A percentile compares a stretch with the other conserved stretches of the same genome.
phyloP scores from a whole-genome alignment of 2,797 vertebrate genomes.

The Steatocranus sp. region DNA sequence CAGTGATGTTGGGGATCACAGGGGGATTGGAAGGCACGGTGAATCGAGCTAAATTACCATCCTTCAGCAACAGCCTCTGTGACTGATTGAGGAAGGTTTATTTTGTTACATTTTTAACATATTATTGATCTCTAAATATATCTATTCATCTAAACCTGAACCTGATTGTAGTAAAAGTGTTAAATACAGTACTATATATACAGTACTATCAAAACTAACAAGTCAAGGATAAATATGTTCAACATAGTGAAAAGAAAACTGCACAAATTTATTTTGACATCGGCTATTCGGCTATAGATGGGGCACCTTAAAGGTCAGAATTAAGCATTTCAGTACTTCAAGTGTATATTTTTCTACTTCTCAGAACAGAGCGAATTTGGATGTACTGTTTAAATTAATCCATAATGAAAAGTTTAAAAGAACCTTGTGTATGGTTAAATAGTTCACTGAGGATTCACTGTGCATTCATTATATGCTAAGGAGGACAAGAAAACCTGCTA shows the following conservation, averaged over 20 bases:
- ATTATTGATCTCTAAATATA: neutral
- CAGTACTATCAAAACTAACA: neutral
- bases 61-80: slow-evolving; percentile 56
- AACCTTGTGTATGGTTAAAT: neutral
- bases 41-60: slow-evolving; percentile 77
- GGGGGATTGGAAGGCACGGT: slow-evolving; percentile 57
- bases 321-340: neutral
- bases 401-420: neutral
- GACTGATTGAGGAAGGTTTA: slow-evolving; percentile 14
- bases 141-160: neutral
- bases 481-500: neutral
- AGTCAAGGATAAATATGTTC: neutral
- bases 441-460: neutral
- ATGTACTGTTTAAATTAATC: neutral
- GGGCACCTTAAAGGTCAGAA: neutral
- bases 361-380: neutral
- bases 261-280: neutral
- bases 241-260: neutral
- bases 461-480: neutral
- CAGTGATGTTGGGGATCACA: slow-evolving; percentile 80
- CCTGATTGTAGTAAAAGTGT: neutral
- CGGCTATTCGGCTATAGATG: neutral
- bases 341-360: neutral
- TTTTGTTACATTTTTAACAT: neutral
- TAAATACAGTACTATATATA: neutral